Evolutionary conservation across 2,113 vertebrate species (phyloP).

Genomic region (Nansenia antarctica): DNA sequence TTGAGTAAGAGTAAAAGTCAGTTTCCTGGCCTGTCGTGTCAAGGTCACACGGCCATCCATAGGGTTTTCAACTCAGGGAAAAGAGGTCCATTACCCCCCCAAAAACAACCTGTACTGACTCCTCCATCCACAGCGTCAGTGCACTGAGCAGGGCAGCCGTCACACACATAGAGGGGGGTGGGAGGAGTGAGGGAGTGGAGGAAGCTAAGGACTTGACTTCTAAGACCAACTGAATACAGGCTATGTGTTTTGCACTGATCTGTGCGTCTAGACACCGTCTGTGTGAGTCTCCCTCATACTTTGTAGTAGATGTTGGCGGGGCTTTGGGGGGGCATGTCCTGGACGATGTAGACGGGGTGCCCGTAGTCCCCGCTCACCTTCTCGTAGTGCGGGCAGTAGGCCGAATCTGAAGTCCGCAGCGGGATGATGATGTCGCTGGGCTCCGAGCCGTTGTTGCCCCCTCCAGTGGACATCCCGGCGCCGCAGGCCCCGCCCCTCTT

Average conservation of each 20-base stretch:
- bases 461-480: conserved; percentile 24
- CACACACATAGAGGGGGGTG: not conserved
- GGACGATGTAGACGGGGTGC: conserved; percentile 82
- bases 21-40: not conserved
- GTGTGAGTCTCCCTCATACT: conserved; percentile 68
- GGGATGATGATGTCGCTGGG: conserved; percentile 83
- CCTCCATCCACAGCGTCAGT: not conserved
- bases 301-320: conserved; percentile 85
- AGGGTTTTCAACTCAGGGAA: not conserved
- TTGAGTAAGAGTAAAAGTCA: not conserved
- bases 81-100: not conserved
- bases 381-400: conserved; percentile 82
- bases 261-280: not conserved
- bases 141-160: not conserved
- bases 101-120: not conserved
- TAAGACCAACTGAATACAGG: not conserved
- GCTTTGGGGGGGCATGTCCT: conserved; percentile 80
- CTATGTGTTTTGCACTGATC: not conserved
- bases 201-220: not conserved
- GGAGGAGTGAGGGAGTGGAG: not conserved
- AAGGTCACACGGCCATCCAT: not conserved
- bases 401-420: conserved; percentile 73
- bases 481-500: conserved; percentile 24
- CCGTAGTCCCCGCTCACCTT: conserved; percentile 84
- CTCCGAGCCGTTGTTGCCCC: conserved; percentile 67